These are phyloP conservation scores for Drosophila differens DNA, from an alignment of 2,888 invertebrate species.

Conservation along the genomic window DNA sequence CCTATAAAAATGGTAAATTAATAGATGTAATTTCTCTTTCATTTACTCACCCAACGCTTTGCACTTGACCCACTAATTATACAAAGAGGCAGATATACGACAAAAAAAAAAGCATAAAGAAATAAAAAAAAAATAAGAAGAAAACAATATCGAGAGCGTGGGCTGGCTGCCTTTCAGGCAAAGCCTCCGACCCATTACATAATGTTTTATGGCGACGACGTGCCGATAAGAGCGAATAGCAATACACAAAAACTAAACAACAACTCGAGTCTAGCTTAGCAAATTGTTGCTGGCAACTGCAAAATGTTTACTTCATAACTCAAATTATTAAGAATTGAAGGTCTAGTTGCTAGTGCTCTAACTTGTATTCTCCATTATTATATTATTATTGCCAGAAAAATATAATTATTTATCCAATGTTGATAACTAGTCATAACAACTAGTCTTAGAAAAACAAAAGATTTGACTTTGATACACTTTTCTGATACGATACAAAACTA, in stretches of 20 bases:
- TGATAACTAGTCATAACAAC: no score
- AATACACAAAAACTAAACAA: conserved; percentile 11
- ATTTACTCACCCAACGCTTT: conserved; percentile 12
- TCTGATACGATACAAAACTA: background rate
- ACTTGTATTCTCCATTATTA: background rate
- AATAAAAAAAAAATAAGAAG: background rate
- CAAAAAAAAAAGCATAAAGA: background rate
- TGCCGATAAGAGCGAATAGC: conserved; percentile 64
- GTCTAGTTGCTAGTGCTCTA: background rate
- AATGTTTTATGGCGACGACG: conserved; percentile 63
- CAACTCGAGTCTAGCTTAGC: conserved; percentile 22
- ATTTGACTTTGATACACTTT: background rate
- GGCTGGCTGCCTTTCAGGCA: conserved; percentile 34
- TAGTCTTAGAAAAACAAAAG: no score
- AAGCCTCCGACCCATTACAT: conserved; percentile 54
- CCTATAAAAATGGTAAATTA: conserved; percentile 46
- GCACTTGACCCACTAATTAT: conserved; percentile 75
- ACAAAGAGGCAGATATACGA: conserved; percentile 21
- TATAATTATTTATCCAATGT: background rate
- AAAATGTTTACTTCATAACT: conserved; percentile 6
- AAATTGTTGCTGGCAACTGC: conserved; percentile 21
- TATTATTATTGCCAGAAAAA: background rate
- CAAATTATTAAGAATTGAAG: background rate
- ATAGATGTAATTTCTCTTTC: conserved; percentile 17
- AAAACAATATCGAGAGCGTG: conserved; percentile 6